Percentiles rank a stretch among this genome's conserved stretches.
Conservation (phyloP, 2,888 invertebrate genomes). For the Tethea ocularis region DNA sequence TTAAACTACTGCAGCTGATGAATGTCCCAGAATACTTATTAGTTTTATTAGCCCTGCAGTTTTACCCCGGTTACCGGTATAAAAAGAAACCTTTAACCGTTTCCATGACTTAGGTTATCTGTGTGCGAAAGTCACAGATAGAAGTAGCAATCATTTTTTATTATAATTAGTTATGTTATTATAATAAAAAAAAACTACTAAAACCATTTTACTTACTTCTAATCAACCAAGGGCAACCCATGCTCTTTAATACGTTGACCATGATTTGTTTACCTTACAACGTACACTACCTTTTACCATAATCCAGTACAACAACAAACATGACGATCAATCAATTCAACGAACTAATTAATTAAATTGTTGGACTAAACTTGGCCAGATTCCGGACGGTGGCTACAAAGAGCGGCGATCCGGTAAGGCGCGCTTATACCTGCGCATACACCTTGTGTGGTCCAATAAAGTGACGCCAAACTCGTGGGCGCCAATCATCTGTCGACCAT, state of each 20-base stretch:
- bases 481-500: slow-evolving; percentile 20
- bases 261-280: background rate
- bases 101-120: too few species aligned
- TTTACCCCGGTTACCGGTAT: too few species aligned
- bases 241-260: background rate
- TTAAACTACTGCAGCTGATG: too few species aligned
- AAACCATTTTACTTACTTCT: background rate
- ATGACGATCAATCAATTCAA: slow-evolving; percentile 8
- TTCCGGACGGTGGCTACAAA: slow-evolving; percentile 22
- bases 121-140: too few species aligned
- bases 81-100: too few species aligned
- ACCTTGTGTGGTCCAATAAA: slow-evolving; percentile 61
- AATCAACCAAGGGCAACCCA: background rate
- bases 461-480: slow-evolving; percentile 29
- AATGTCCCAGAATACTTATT: too few species aligned
- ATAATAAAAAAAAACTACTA: background rate
- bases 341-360: slow-evolving; percentile 29
- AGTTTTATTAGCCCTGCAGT: too few species aligned
- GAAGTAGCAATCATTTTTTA: too few species aligned
- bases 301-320: background rate
- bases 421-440: slow-evolving; percentile 53
- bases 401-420: slow-evolving; percentile 20
- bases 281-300: background rate
- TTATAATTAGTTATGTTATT: too few species aligned
- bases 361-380: slow-evolving; percentile 24